These are phyloP conservation scores for Turritopsis dohrnii DNA, from an alignment of 30 jellyfish, hydroid and myxozoan species.

Conservation along the genomic window DNA sequence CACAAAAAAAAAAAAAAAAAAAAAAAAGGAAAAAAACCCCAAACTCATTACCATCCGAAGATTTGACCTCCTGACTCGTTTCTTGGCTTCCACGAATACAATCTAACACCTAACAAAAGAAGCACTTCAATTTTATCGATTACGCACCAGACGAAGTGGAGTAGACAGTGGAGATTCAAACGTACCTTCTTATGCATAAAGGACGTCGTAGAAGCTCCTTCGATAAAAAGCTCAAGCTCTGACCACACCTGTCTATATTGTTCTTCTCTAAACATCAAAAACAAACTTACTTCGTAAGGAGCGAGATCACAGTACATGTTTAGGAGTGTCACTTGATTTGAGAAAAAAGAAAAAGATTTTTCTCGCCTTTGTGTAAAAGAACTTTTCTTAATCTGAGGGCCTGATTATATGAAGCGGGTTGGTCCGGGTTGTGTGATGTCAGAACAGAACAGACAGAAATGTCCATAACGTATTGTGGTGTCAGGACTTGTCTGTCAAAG, in stretches of 20 bases:
- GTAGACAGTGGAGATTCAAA: not conserved
- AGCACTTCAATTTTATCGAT: not conserved
- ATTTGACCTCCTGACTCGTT: not conserved
- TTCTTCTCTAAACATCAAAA: constrained; percentile 54
- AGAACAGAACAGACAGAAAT: too few relatives aligned
- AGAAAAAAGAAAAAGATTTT: too few relatives aligned
- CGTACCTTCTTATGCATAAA: constrained; percentile 71
- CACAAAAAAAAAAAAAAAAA: too few relatives aligned
- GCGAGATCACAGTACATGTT: too few relatives aligned
- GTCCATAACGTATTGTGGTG: too few relatives aligned
- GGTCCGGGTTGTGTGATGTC: too few relatives aligned
- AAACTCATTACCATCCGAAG: constrained; percentile 8
- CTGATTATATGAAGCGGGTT: too few relatives aligned
- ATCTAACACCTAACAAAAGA: constrained; percentile 44
- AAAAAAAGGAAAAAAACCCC: not conserved
- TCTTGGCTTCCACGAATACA: constrained; percentile 90
- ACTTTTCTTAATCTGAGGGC: too few relatives aligned
- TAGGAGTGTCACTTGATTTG: too few relatives aligned
- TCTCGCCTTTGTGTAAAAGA: too few relatives aligned
- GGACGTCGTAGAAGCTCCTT: constrained; percentile 78
- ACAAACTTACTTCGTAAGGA: too few relatives aligned
- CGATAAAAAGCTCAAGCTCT: constrained; percentile 62
- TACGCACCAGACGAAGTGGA: not conserved
- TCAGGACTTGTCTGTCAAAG: too few relatives aligned
- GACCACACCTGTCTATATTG: constrained; percentile 90